Evolutionary conservation across 1,140 invertebrate genomes (phyloP).

Genomic region (Drosophila watanabei): DNA sequence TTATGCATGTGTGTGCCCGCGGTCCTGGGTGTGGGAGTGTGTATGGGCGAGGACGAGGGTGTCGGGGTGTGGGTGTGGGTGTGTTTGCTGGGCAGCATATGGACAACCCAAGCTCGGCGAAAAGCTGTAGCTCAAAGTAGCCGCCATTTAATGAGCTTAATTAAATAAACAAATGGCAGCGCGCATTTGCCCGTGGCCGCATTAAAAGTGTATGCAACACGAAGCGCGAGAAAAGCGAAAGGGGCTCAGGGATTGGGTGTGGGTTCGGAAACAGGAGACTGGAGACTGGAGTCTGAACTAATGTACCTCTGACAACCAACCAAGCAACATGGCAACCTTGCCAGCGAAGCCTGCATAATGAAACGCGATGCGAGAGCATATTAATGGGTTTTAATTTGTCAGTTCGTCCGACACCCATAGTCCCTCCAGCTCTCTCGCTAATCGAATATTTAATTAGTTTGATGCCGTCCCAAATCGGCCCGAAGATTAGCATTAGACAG

Average conservation of each 20-base stretch:
- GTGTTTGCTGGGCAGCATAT: constrained; percentile 16
- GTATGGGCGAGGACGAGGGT: constrained; percentile 1
- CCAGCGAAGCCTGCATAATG: constrained; percentile 29
- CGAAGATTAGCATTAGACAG: constrained; percentile 52
- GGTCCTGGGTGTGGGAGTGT: constrained; percentile 1
- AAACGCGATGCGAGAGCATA: constrained; percentile 26
- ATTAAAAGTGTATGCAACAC: constrained; percentile 68
- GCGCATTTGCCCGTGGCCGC: constrained; percentile 51
- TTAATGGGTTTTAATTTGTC: constrained; percentile 70
- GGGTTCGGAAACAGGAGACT: neutral
- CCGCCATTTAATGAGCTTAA: constrained; percentile 72
- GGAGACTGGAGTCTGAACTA: neutral
- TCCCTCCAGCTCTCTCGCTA: constrained; percentile 30
- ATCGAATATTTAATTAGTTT: constrained; percentile 83
- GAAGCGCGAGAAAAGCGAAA: constrained; percentile 39
- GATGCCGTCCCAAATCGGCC: constrained; percentile 67
- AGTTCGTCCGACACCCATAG: constrained; percentile 26
- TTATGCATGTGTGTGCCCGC: constrained; percentile 62
- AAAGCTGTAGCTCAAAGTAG: constrained; percentile 41
- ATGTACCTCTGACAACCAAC: neutral
- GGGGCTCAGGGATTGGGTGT: neutral
- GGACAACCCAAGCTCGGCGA: constrained; percentile 12
- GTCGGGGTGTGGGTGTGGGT: neutral
- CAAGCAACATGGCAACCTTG: constrained; percentile 1
- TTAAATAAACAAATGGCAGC: constrained; percentile 78